Percentiles rank a stretch among this genome's conserved stretches.
Evolutionary conservation across 1,140 invertebrate genomes (phyloP).

Genomic region (Caenorhabditis remanei): DNA sequence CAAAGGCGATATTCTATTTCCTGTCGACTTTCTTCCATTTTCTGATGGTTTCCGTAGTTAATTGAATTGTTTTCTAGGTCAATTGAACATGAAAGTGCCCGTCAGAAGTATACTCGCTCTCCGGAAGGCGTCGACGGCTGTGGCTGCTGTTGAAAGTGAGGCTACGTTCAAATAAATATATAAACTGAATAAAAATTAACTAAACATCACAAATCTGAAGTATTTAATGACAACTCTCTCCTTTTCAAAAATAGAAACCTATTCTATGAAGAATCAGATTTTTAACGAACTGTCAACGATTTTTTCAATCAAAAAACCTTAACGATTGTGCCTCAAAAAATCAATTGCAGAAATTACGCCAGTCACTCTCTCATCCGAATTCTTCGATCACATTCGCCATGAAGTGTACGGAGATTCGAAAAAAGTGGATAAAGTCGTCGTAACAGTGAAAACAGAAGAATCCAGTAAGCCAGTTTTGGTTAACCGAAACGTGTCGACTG

Average conservation of each 20-base stretch:
- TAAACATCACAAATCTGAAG: too few relatives aligned
- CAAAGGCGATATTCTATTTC: background rate
- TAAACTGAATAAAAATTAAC: too few relatives aligned
- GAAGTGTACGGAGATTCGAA: conserved; percentile 15
- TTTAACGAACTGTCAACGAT: too few relatives aligned
- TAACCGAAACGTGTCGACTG: conserved; percentile 26
- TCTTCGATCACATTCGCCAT: conserved; percentile 37
- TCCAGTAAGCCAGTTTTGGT: background rate
- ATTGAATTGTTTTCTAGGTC: conserved; percentile 22
- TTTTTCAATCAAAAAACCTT: too few relatives aligned
- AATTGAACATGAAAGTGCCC: conserved; percentile 43
- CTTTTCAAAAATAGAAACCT: too few relatives aligned
- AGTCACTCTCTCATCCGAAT: conserved; percentile 7
- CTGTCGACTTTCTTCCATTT: background rate
- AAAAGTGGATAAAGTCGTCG: conserved; percentile 49
- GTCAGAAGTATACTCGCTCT: conserved; percentile 21
- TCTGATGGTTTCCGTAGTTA: background rate
- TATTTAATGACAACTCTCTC: too few relatives aligned
- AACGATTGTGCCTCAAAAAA: too few relatives aligned
- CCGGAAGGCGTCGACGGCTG: background rate
- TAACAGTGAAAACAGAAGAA: conserved; percentile 21
- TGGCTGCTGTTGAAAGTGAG: background rate
- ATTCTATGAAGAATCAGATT: too few relatives aligned
- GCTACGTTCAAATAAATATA: too few relatives aligned
- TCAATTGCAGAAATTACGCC: background rate